These are phyloP conservation scores for Pseudochromis fuscus DNA, from an alignment of 2,797 vertebrate species.

Conservation along the genomic window DNA sequence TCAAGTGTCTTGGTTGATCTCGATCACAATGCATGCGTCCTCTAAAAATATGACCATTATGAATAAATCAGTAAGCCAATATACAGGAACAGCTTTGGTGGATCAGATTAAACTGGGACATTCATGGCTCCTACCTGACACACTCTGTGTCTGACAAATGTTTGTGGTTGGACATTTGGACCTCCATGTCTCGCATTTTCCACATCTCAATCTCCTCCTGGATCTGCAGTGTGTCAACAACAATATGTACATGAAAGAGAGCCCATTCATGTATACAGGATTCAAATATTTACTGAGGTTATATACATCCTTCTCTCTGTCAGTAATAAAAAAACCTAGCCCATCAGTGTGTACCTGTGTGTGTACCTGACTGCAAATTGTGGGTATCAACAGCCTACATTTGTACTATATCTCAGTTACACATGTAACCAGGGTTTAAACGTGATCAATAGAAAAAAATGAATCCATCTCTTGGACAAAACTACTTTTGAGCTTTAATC, in stretches of 20 bases:
- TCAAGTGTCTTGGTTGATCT: slow-evolving; percentile 79
- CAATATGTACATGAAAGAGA: slow-evolving; percentile 30
- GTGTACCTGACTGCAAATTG: not conserved
- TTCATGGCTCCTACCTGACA: slow-evolving; percentile 65
- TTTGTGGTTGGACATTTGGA: slow-evolving; percentile 78
- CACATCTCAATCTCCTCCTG: slow-evolving; percentile 87
- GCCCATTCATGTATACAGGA: not conserved
- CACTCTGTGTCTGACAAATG: slow-evolving; percentile 52
- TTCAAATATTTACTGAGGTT: slow-evolving; percentile 1
- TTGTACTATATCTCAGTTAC: not conserved
- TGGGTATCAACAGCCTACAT: not conserved
- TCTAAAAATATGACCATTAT: slow-evolving; percentile 71
- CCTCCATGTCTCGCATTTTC: slow-evolving; percentile 94
- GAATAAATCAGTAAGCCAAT: slow-evolving; percentile 16
- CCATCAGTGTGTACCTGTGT: not conserved
- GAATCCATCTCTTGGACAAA: not conserved
- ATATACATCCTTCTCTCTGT: not conserved
- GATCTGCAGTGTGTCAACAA: slow-evolving; percentile 67
- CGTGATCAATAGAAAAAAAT: not conserved
- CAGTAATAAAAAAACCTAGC: not conserved
- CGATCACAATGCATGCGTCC: slow-evolving; percentile 94
- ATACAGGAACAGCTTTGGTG: slow-evolving; percentile 7
- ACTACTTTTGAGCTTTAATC: not conserved
- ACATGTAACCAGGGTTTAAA: not conserved
- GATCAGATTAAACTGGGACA: slow-evolving; percentile 40